Conservation (phyloP, 2,888 invertebrate species). For the Andrena hattorfiana region DNA sequence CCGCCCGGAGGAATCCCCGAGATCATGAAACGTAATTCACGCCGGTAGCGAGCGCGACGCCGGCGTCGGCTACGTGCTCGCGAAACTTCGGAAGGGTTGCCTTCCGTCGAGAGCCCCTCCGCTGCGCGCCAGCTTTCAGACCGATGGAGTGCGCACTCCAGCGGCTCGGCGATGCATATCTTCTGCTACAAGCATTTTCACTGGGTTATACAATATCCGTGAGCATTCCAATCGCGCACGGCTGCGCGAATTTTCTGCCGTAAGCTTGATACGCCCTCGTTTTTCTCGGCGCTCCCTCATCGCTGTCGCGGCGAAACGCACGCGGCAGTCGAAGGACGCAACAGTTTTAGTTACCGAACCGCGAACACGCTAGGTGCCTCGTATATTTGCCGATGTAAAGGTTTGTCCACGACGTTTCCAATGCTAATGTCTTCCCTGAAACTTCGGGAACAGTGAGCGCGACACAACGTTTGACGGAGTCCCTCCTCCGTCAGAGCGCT, state of each 20-base stretch:
- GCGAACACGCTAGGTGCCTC: not conserved
- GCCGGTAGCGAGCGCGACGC: conserved; percentile 7
- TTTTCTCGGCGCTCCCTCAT: no score
- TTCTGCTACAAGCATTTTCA: conserved; percentile 52
- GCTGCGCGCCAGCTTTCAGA: conserved; percentile 61
- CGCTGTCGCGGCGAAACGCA: not conserved
- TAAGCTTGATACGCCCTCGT: not conserved
- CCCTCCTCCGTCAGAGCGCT: not conserved
- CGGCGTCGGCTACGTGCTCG: conserved; percentile 54
- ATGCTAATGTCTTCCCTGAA: conserved; percentile 4
- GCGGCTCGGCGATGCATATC: conserved; percentile 61
- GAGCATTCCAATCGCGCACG: conserved; percentile 28
- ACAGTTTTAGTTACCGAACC: no score
- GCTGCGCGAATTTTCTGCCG: not conserved
- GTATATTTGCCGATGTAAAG: not conserved
- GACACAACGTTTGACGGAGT: not conserved
- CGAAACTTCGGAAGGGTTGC: conserved; percentile 57
- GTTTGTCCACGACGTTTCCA: not conserved
- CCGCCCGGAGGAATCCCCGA: conserved; percentile 1
- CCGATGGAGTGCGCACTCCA: conserved; percentile 64
- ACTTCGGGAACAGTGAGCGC: not conserved
- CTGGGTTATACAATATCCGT: conserved; percentile 35
- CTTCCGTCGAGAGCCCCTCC: conserved; percentile 53
- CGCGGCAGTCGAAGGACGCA: no score
- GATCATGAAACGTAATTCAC: conserved; percentile 41